phyloP scores from a whole-genome alignment of 2,797 vertebrate genomes.

The Lutjanus campechanus region DNA sequence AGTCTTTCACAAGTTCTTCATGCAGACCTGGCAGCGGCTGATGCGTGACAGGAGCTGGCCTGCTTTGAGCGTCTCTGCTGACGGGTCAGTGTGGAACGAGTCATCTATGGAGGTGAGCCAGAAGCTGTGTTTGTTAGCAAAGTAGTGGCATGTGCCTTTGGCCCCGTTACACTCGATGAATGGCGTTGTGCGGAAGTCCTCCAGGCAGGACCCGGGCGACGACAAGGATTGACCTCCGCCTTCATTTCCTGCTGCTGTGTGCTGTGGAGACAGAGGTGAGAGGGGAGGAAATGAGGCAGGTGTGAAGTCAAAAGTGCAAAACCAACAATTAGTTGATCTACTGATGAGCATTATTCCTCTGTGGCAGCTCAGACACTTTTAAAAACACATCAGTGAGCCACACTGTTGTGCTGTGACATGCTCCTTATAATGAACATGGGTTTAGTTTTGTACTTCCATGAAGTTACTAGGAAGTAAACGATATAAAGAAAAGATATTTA shows the following conservation, averaged over 20 bases:
- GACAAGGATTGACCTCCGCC: constrained; percentile 96
- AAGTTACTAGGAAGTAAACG: too few relatives aligned
- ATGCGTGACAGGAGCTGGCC: constrained; percentile 95
- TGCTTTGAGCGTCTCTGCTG: constrained; percentile 93
- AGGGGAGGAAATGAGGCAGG: constrained; percentile 4
- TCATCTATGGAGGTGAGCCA: constrained; percentile 94
- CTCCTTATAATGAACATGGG: neutral
- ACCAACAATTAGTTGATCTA: neutral
- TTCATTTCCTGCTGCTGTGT: constrained; percentile 95
- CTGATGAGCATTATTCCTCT: neutral
- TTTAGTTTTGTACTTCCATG: too few relatives aligned
- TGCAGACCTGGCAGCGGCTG: constrained; percentile 99
- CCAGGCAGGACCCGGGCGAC: constrained; percentile 97
- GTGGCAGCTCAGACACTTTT: neutral
- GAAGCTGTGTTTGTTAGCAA: constrained; percentile 97
- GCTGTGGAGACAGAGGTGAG: constrained; percentile 82
- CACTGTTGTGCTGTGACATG: neutral
- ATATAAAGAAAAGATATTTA: too few relatives aligned
- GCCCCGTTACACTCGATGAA: constrained; percentile 98
- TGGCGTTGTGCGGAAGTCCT: constrained; percentile 96
- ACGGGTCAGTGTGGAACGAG: constrained; percentile 89
- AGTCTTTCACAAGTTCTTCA: constrained; percentile 95
- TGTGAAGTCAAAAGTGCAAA: constrained; percentile 8
- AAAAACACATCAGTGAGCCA: neutral
- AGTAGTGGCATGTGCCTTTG: constrained; percentile 97